These are phyloP conservation scores for Chromis chromis DNA, from an alignment of 2,797 vertebrate genomes.

Conservation along the genomic window DNA sequence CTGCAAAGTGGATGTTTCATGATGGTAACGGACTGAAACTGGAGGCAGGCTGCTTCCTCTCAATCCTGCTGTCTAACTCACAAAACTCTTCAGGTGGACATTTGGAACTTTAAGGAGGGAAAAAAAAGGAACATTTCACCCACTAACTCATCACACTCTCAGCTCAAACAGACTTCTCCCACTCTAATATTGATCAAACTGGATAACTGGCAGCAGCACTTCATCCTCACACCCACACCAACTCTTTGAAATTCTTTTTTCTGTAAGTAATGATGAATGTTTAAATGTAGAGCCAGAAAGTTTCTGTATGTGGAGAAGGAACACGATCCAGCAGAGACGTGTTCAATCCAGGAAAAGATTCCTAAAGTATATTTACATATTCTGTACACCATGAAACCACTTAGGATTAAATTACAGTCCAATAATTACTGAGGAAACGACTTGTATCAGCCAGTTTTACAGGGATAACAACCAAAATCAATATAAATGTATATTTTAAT, in stretches of 20 bases:
- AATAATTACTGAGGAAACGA: slow-evolving; percentile 20
- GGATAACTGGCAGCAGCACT: slow-evolving; percentile 31
- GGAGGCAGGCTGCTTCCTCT: background rate
- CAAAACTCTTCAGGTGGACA: background rate
- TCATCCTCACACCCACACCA: slow-evolving; percentile 9
- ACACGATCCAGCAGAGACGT: slow-evolving; percentile 17
- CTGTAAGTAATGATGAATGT: slow-evolving; percentile 4
- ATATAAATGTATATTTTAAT: slow-evolving; percentile 34
- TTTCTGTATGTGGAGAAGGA: slow-evolving; percentile 9
- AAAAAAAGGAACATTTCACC: background rate
- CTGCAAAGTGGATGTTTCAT: background rate
- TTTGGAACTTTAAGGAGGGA: background rate
- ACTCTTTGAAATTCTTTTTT: background rate
- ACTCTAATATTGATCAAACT: background rate
- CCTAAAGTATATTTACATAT: slow-evolving; percentile 70
- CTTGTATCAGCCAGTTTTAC: slow-evolving; percentile 27
- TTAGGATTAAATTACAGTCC: slow-evolving; percentile 26
- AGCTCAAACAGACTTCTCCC: background rate
- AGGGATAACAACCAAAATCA: slow-evolving; percentile 48
- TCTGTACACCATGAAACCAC: slow-evolving; percentile 57
- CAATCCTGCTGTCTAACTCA: background rate
- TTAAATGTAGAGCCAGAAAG: slow-evolving; percentile 7
- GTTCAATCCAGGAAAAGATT: slow-evolving; percentile 13
- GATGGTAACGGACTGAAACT: background rate
- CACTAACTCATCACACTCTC: background rate